Conservation (phyloP, 1,140 invertebrate species). For the Pogonomyrmex californicus region DNA sequence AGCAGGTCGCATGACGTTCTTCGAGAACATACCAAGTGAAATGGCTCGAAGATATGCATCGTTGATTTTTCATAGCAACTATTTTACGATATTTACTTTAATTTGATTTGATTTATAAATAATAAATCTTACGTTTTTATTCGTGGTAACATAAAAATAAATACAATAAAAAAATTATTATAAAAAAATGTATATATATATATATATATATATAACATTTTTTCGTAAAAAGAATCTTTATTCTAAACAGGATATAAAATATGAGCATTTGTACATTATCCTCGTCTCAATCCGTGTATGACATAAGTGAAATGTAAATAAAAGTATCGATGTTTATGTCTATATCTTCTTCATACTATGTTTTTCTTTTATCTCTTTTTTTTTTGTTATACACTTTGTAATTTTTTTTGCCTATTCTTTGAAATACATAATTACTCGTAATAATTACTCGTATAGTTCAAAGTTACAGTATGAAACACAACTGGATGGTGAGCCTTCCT, state of each 20-base stretch:
- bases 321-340: background rate
- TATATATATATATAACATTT: background rate
- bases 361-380: background rate
- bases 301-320: background rate
- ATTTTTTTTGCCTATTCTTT: background rate
- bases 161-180: constrained; percentile 15
- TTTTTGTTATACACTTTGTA: background rate
- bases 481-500: constrained; percentile 45
- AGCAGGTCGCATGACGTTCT: constrained; percentile 52
- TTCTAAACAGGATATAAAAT: background rate
- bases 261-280: background rate
- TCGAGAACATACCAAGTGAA: constrained; percentile 65
- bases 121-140: background rate
- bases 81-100: background rate
- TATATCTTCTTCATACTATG: background rate
- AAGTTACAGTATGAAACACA: constrained; percentile 22
- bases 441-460: background rate
- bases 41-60: constrained; percentile 21
- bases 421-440: background rate
- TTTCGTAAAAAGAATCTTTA: background rate
- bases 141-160: background rate
- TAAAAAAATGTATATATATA: background rate
- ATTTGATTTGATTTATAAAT: background rate
- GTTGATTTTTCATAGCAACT: background rate
- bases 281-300: background rate